Conservation (phyloP, 2,888 invertebrate genomes). For the Byasa hedistus region DNA sequence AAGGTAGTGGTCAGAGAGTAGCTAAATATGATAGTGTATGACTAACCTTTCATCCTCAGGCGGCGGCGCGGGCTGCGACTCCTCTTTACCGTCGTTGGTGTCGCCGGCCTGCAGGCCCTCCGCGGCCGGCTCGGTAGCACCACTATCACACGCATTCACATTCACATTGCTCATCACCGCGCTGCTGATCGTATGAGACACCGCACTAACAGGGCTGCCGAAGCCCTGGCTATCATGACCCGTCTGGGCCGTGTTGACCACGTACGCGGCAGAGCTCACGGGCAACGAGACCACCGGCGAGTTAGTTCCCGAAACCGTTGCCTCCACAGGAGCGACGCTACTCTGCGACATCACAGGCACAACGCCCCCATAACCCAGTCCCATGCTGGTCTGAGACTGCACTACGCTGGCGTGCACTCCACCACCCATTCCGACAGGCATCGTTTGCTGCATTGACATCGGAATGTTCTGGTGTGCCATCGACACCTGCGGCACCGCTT, state of each 20-base stretch:
- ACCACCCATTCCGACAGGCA: slow-evolving; percentile 72
- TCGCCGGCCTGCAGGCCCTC: slow-evolving; percentile 65
- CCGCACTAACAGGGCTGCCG: slow-evolving; percentile 77
- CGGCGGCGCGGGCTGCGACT: slow-evolving; percentile 55
- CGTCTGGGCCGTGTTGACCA: slow-evolving; percentile 56
- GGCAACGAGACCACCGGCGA: slow-evolving; percentile 76
- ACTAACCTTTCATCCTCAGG: slow-evolving; percentile 78
- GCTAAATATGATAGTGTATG: not conserved
- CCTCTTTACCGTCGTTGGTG: slow-evolving; percentile 70
- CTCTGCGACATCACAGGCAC: slow-evolving; percentile 78
- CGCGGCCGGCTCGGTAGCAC: slow-evolving; percentile 59
- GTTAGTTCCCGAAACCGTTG: slow-evolving; percentile 74
- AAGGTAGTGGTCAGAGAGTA: not conserved
- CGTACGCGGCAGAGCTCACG: slow-evolving; percentile 66
- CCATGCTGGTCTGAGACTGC: slow-evolving; percentile 75
- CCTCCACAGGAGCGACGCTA: slow-evolving; percentile 69
- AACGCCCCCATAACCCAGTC: slow-evolving; percentile 65
- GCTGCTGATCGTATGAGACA: slow-evolving; percentile 73
- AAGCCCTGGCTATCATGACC: slow-evolving; percentile 74
- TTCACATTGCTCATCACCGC: slow-evolving; percentile 71
- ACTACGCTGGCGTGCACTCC: slow-evolving; percentile 72
- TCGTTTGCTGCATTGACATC: slow-evolving; percentile 74
- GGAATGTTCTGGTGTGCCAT: slow-evolving; percentile 77
- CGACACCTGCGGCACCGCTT: slow-evolving; percentile 63
- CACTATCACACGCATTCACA: slow-evolving; percentile 74